Percentiles rank a stretch among this genome's conserved stretches.
Conservation (phyloP, 1,140 invertebrate species). For the Papilio polyxenes region DNA sequence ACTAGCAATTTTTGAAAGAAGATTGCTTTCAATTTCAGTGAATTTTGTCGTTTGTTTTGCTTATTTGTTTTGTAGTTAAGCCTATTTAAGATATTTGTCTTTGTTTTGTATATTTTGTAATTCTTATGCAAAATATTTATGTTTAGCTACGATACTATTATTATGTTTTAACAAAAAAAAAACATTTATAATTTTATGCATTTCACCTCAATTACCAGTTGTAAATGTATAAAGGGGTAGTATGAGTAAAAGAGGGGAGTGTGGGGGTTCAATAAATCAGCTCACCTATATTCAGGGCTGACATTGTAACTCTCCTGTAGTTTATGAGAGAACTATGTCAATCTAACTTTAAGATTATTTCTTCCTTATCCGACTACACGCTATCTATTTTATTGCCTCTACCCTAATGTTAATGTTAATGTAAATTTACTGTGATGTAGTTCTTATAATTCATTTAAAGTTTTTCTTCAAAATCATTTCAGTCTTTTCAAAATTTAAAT, state of each 20-base stretch:
- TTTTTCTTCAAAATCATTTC: too few species aligned
- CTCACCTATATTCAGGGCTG: conserved; percentile 51
- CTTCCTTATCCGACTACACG: conserved; percentile 60
- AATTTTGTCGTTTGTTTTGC: not conserved
- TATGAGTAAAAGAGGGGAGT: conserved; percentile 32
- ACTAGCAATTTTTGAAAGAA: not conserved
- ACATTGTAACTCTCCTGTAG: conserved; percentile 64
- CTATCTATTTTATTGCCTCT: conserved; percentile 54
- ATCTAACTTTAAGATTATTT: conserved; percentile 78
- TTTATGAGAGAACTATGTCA: conserved; percentile 74
- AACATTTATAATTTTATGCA: conserved; percentile 52
- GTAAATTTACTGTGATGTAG: not conserved
- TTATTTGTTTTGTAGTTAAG: too few species aligned
- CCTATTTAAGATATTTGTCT: too few species aligned
- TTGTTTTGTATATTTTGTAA: too few species aligned
- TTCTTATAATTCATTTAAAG: not conserved
- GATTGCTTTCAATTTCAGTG: not conserved
- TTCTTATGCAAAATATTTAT: too few species aligned
- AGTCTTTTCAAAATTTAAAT: not conserved
- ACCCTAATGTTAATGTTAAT: not conserved
- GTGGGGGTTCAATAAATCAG: conserved; percentile 63
- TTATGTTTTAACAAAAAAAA: too few species aligned
- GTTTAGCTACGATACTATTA: too few species aligned
- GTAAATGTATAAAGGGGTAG: conserved; percentile 41
- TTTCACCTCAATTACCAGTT: conserved; percentile 62